Base-by-base conservation (phyloP, 2,888 invertebrate genomes). In the Taenaris catops region DNA sequence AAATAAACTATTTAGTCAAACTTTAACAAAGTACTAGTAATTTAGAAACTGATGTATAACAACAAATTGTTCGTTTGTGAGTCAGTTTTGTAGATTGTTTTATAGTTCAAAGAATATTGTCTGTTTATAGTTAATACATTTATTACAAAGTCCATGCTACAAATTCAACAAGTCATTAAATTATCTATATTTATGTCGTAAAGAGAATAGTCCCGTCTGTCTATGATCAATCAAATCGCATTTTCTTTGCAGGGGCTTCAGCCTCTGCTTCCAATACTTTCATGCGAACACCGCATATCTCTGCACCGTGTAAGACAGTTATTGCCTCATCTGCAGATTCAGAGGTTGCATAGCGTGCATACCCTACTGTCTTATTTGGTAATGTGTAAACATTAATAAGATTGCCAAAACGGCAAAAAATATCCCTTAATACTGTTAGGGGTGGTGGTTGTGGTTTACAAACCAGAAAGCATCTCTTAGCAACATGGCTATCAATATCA, bases 341-440 rank as follows among this genome's bases (percentile, higher is more conserved):
- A 32, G 87, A 88, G 26, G 87, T 89, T 1, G 95, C 93, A 75
- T 94, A 97, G 58, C 96, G 95, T 3, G 95, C 97, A 75, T 96
- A 97, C 0, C 97, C 97, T 72, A 95, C 96, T 58, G 96, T 97
- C 64, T 95, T 94, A 63, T 96, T 94, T 26, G 93, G 93, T 50
- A 97, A 80, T 68, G 97, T 91, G 64, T 96, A 97, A 1, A 96
- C 95, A 69, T 96, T 96, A 38, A 97, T 96, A 4, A 97, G 87
- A 63, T 93, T 91, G 3, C 96, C 97, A 79, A 97, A 97, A 56
- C 97, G 91, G 54, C 95, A 95, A 70, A 97, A 97, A 8, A 95
- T 91, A 69, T 97, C 96, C 55, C 93, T 92, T 58, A 98, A 84
- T 10, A 94, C 92, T 39, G 92, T 90, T 49, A 92, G 84, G 1